Base-by-base conservation (phyloP, 2,113 vertebrate genomes). In the Rhinogobius similis region DNA sequence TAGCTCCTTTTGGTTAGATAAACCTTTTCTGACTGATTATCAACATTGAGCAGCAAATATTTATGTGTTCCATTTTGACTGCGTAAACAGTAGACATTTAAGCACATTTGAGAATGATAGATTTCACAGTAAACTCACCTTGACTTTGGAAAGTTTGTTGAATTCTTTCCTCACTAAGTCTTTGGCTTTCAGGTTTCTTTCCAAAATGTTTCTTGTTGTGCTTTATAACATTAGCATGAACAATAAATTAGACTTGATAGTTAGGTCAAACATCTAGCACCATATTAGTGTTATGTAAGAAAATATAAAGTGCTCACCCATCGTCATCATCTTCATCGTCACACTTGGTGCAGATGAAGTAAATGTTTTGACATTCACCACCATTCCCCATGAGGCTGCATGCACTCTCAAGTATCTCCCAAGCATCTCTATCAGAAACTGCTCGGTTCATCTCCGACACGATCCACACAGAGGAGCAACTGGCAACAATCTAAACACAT, bases 321-420 rank as follows among this genome's bases (percentile, higher is more conserved):
- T 44, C 29, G 1, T 62, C 46, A 24, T 56, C 36, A 27, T 4
- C 23, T 3, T 11, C 46, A 8, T n/a, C 2, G 29, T 78, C 76
- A 24, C 70, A 58, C 58, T 73, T 72, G 13, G 70, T 78, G 65
- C 76, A 78, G 29, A 78, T 78, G 41, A 73, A 72, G 23, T 36
- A 13, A 27, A 78, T 73, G 18, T 64, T 55, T 26, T 23, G 44
- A 63, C 76, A 78, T 38, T 72, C 58, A 36, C 76, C 76, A 52
- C 76, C 76, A 41, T 61, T 56, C 13, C 52, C 70, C 12, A 78
- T 64, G 50, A 29, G 18, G 16, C 11, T 23, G 13, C 72, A 48
- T 24, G 36, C 44, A 29, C 21, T 55, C 4, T 63, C 12, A 0
- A 78, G 55, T 12, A 78, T 78, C 8, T 72, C 50, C 69, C 65